Evolutionary conservation across 37 sponge, comb jelly and placozoan genomes (phyloP).

Genomic region (Spongilla lacustris): DNA sequence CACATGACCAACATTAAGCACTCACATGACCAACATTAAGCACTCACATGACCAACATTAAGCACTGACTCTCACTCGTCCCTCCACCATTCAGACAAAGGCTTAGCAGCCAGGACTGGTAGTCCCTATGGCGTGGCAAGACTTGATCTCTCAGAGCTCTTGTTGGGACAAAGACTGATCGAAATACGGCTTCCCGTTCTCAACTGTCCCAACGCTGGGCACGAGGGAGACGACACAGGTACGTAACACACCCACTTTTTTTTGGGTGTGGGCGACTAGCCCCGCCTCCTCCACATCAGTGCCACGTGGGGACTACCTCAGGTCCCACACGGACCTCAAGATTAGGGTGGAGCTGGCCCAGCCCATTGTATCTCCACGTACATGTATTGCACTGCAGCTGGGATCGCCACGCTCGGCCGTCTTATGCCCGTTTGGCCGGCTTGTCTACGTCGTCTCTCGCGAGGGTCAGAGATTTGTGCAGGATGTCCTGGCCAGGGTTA

Average conservation of each 20-base stretch:
- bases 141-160: constrained; percentile 73
- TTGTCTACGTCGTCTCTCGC: constrained; percentile 72
- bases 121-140: constrained; percentile 76
- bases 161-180: constrained; percentile 56
- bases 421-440: constrained; percentile 87
- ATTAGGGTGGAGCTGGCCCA: constrained; percentile 49
- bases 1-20: background rate
- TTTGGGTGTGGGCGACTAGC: background rate
- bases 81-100: constrained; percentile 27
- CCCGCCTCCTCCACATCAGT: background rate
- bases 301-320: constrained; percentile 67
- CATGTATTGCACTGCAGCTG: too few species aligned
- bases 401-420: too few species aligned
- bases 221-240: background rate
- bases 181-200: constrained; percentile 61
- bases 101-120: constrained; percentile 25
- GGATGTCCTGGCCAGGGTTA: constrained; percentile 40
- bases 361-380: constrained; percentile 27
- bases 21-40: background rate
- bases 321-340: constrained; percentile 41
- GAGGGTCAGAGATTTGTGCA: constrained; percentile 23
- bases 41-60: background rate
- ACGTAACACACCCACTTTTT: constrained; percentile 10
- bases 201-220: constrained; percentile 38
- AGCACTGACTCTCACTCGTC: background rate